A percentile compares a stretch with the other conserved stretches of the same genome.
Conservation (phyloP, 1,140 invertebrate species). For the Orchesella cincta region DNA sequence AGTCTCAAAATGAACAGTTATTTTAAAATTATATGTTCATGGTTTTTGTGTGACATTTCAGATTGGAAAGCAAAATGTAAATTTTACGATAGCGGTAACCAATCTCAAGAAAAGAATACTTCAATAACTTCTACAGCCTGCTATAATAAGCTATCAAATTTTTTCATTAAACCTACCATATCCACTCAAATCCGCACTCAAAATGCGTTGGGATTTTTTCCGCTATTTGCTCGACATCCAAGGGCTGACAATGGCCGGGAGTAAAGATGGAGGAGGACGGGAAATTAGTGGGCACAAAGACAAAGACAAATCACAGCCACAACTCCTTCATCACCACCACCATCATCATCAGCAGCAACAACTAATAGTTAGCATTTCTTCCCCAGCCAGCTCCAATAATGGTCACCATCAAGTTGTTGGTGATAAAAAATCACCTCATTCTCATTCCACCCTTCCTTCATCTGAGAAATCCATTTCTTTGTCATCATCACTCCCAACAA, state of each 20-base stretch:
- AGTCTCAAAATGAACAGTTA: too few species aligned
- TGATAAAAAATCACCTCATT: background rate
- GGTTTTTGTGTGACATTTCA: too few species aligned
- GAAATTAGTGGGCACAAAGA: background rate
- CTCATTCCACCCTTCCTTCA: background rate
- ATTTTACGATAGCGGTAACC: too few species aligned
- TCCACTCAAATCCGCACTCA: background rate
- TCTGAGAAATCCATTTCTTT: background rate
- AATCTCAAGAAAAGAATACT: too few species aligned
- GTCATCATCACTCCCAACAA: background rate
- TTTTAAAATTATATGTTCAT: too few species aligned
- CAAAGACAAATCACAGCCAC: slow-evolving; percentile 15
- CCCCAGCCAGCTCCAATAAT: background rate
- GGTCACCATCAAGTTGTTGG: background rate
- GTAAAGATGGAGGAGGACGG: background rate
- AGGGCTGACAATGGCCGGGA: background rate
- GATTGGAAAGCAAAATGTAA: too few species aligned
- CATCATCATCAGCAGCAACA: slow-evolving; percentile 3
- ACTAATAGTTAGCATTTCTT: background rate
- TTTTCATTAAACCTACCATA: too few species aligned
- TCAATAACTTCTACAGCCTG: too few species aligned
- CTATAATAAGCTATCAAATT: too few species aligned
- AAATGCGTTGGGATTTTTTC: slow-evolving; percentile 23
- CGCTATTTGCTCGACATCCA: slow-evolving; percentile 19
- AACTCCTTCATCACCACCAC: slow-evolving; percentile 1